phyloP scores from a whole-genome alignment of 2,888 invertebrate species.

The Thera britannica region DNA sequence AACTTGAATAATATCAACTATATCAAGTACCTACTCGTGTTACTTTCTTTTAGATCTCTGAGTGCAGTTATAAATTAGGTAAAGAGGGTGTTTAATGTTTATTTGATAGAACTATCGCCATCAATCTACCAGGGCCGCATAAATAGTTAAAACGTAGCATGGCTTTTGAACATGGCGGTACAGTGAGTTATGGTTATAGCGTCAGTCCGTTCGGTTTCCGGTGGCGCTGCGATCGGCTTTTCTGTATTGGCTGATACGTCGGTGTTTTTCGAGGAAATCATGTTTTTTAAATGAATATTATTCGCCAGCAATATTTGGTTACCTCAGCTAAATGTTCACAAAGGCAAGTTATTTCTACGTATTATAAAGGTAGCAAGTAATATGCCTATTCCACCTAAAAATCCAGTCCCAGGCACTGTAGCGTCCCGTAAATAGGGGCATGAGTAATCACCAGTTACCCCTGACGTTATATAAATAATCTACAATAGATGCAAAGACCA shows the following conservation, averaged over 20 bases:
- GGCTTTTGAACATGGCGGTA: constrained; percentile 59
- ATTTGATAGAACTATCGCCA: constrained; percentile 57
- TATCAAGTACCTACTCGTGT: neutral
- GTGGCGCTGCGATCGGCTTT: constrained; percentile 51
- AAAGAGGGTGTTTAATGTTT: constrained; percentile 38
- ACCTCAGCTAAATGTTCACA: no score
- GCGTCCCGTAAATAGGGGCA: no score
- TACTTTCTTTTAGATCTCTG: neutral
- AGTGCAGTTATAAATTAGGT: constrained; percentile 11
- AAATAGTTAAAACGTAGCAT: constrained; percentile 66
- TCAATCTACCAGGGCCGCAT: constrained; percentile 61
- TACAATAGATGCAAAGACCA: no score
- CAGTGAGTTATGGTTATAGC: constrained; percentile 71
- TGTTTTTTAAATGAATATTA: constrained; percentile 4
- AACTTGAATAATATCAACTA: no score
- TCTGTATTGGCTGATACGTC: constrained; percentile 58
- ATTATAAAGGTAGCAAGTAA: no score
- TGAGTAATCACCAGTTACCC: no score
- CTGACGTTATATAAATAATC: no score
- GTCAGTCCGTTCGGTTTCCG: constrained; percentile 54
- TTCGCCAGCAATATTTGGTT: no score
- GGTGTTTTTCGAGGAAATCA: constrained; percentile 30
- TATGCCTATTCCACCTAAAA: no score
- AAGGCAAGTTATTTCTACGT: no score
- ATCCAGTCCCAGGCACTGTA: no score